Percentiles rank a stretch among this genome's conserved stretches.
phyloP scores from a whole-genome alignment of 2,888 invertebrate genomes.

The Parelbella ahira region DNA sequence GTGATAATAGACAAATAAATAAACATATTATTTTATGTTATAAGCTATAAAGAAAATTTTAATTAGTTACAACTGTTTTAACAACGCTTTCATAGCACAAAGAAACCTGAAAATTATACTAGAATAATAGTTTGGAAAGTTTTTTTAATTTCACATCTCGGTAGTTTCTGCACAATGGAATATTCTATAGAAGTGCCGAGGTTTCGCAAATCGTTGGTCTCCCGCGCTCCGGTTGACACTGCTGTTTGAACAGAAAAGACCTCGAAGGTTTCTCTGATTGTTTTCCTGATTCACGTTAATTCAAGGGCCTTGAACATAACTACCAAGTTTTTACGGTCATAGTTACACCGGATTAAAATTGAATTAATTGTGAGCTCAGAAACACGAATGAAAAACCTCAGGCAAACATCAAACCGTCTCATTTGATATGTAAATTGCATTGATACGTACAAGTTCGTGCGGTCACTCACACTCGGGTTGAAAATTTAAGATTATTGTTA shows the following conservation, averaged over 20 bases:
- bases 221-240: constrained; percentile 61
- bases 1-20: too few relatives aligned
- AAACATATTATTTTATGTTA: too few relatives aligned
- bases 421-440: constrained; percentile 11
- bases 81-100: too few relatives aligned
- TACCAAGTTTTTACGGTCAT: constrained; percentile 37
- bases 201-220: constrained; percentile 47
- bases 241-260: constrained; percentile 60
- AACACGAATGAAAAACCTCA: neutral
- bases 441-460: constrained; percentile 6
- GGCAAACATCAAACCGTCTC: constrained; percentile 2
- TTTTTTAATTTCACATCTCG: neutral
- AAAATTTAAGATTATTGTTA: constrained; percentile 5
- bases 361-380: too few relatives aligned
- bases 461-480: constrained; percentile 13
- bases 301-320: constrained; percentile 58
- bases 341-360: neutral
- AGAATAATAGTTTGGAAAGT: too few relatives aligned
- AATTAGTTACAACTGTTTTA: too few relatives aligned
- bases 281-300: constrained; percentile 70
- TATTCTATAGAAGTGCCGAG: constrained; percentile 30
- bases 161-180: constrained; percentile 1
- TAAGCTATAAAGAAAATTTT: too few relatives aligned
- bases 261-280: constrained; percentile 52
- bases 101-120: too few relatives aligned